These are phyloP conservation scores for Taenioides sp. DNA, from an alignment of 2,797 vertebrate genomes.

Conservation along the genomic window DNA sequence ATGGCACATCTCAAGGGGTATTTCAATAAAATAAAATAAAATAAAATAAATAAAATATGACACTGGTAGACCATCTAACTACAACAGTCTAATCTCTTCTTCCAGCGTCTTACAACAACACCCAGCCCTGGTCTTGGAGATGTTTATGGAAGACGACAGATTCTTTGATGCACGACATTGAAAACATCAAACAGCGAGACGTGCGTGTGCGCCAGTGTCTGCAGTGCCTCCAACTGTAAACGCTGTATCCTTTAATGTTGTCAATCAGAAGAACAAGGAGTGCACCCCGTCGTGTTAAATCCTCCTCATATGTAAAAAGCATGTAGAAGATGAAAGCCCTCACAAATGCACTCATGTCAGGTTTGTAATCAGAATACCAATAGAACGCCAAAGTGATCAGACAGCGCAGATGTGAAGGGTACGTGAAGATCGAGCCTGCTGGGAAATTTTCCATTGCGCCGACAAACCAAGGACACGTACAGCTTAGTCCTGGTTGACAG, in stretches of 20 bases:
- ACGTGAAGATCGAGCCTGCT: not conserved
- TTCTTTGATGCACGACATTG: slow-evolving; percentile 30
- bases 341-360: slow-evolving; percentile 23
- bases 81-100: not conserved
- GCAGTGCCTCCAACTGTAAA: slow-evolving; percentile 31
- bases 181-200: slow-evolving; percentile 27
- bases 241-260: slow-evolving; percentile 42
- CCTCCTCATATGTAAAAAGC: slow-evolving; percentile 9
- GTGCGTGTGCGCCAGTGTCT: not conserved
- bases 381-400: slow-evolving; percentile 19
- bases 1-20: no score
- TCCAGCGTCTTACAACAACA: slow-evolving; percentile 6
- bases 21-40: no score
- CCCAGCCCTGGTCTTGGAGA: slow-evolving; percentile 11
- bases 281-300: slow-evolving; percentile 21
- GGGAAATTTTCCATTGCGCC: no score
- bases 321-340: slow-evolving; percentile 36
- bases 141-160: slow-evolving; percentile 30
- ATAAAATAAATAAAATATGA: no score
- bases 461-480: not conserved
- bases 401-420: not conserved
- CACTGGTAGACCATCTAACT: not conserved
- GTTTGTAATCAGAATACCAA: slow-evolving; percentile 9
- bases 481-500: not conserved
- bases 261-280: slow-evolving; percentile 40